Evolutionary conservation across 2,888 invertebrate genomes (phyloP).

Genomic region (Mechanitis messenoides): DNA sequence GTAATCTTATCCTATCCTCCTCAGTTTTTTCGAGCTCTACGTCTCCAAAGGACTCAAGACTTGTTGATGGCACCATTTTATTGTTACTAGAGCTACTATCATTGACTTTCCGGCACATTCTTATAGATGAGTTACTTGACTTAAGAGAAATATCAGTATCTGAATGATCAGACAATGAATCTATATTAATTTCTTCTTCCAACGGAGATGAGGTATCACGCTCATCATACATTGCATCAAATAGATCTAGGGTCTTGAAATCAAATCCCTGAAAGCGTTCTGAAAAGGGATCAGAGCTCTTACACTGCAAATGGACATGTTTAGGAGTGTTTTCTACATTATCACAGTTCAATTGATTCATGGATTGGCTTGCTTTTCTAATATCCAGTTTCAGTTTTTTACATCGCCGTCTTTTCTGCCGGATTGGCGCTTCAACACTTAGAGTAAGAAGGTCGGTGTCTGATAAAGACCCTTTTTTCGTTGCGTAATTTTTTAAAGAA

Average conservation of each 20-base stretch:
- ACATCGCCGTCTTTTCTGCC: constrained; percentile 41
- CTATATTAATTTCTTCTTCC: constrained; percentile 51
- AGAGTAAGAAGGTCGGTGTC: constrained; percentile 55
- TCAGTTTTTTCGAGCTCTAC: constrained; percentile 60
- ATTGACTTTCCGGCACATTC: constrained; percentile 62
- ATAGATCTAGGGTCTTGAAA: constrained; percentile 58
- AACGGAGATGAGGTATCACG: constrained; percentile 33
- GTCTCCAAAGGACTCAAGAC: constrained; percentile 61
- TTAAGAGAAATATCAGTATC: constrained; percentile 46
- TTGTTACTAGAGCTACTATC: constrained; percentile 30
- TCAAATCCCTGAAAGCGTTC: constrained; percentile 52
- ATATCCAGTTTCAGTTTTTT: constrained; percentile 59
- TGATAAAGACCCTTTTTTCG: constrained; percentile 56
- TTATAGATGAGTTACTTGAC: constrained; percentile 39
- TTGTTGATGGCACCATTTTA: constrained; percentile 42
- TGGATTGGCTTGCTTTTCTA: constrained; percentile 53
- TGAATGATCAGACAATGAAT: constrained; percentile 56
- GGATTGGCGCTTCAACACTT: constrained; percentile 32
- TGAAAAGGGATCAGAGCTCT: constrained; percentile 52
- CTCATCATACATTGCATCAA: constrained; percentile 49
- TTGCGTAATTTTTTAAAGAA: constrained; percentile 44
- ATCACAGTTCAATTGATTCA: constrained; percentile 37
- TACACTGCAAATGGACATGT: constrained; percentile 52
- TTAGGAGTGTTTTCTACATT: constrained; percentile 64
- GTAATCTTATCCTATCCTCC: constrained; percentile 48